phyloP scores from a whole-genome alignment of 2,888 invertebrate genomes.

The Ommatoiulus sabulosus region DNA sequence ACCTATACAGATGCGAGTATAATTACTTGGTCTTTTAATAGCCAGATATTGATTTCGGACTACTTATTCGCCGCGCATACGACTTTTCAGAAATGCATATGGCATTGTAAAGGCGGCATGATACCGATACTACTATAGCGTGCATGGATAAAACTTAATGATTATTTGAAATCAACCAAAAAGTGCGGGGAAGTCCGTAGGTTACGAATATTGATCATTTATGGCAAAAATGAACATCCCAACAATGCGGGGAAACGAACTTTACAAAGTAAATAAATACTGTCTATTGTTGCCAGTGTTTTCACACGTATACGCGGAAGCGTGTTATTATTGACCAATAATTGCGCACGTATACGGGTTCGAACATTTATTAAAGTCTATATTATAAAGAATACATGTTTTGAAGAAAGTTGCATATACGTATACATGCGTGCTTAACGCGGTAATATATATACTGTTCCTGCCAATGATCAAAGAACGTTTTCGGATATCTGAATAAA shows the following conservation, averaged over 20 bases:
- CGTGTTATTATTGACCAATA: background rate
- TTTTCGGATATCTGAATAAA: too few relatives aligned
- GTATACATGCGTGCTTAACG: background rate
- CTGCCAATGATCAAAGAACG: too few relatives aligned
- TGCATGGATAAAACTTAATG: background rate
- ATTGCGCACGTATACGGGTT: background rate
- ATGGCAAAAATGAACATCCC: background rate
- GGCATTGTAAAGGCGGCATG: background rate
- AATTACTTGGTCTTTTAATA: background rate
- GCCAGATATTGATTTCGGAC: background rate
- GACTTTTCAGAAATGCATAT: background rate
- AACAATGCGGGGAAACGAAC: background rate
- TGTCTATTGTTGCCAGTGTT: background rate
- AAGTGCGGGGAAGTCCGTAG: background rate
- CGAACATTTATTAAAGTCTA: background rate
- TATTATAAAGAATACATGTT: too few relatives aligned
- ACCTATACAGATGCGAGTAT: background rate
- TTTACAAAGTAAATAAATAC: constrained; percentile 1
- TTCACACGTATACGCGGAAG: constrained; percentile 13
- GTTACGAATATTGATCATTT: background rate
- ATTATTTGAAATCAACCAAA: constrained; percentile 4
- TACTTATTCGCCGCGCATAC: background rate
- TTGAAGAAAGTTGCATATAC: too few relatives aligned
- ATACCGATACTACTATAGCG: background rate
- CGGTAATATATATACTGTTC: background rate